Percentiles rank a stretch among this genome's conserved stretches.
phyloP scores from a whole-genome alignment of 2,113 vertebrate genomes.

The Macroglossus sobrinus region DNA sequence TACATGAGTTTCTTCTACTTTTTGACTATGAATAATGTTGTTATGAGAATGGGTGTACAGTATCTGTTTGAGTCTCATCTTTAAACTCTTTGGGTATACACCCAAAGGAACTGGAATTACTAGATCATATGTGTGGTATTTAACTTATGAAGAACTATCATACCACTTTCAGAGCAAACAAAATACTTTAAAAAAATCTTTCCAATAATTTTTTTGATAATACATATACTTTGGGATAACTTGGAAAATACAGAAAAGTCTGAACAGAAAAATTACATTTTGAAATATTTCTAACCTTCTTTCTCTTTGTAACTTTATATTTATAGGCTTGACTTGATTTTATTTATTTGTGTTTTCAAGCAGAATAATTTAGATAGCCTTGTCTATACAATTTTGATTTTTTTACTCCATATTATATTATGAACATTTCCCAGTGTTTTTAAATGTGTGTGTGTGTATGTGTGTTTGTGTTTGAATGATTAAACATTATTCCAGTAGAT shows the following conservation, averaged over 20 bases:
- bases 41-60: not conserved
- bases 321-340: not conserved
- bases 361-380: not conserved
- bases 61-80: not conserved
- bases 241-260: not conserved
- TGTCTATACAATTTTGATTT: not conserved
- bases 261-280: conserved; percentile 16
- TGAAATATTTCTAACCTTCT: conserved; percentile 5
- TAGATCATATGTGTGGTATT: not conserved
- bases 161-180: not conserved
- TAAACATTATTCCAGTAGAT: not conserved
- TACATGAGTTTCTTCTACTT: not conserved
- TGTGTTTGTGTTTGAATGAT: not conserved
- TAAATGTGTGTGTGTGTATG: not conserved
- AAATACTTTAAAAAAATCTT: not conserved
- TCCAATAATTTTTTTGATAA: not conserved
- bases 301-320: not conserved
- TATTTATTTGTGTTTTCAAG: not conserved
- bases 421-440: not conserved
- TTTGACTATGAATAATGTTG: not conserved
- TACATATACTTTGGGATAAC: not conserved
- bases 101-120: not conserved
- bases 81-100: not conserved
- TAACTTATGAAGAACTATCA: not conserved
- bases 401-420: not conserved